Conservation (phyloP, 2,113 vertebrate species). For the Embiotoca jacksoni region DNA sequence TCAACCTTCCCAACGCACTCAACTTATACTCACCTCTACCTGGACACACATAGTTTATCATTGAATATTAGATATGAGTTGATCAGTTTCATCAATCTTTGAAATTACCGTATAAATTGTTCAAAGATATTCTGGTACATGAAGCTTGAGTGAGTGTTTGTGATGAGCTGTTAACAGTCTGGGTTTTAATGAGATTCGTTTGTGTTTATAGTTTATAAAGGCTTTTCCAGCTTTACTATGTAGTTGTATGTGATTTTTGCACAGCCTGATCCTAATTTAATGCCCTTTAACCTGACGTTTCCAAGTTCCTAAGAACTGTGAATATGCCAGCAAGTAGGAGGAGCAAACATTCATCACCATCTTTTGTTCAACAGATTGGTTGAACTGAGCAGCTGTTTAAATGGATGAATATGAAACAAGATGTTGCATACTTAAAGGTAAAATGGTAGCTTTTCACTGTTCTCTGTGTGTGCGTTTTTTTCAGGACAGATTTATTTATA, state of each 20-base stretch:
- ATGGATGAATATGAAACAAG: slow-evolving; percentile 8
- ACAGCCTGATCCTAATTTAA: background rate
- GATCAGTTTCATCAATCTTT: no score
- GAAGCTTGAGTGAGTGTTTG: no score
- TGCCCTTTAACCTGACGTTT: background rate
- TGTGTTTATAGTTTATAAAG: no score
- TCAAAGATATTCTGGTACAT: no score
- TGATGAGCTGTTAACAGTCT: no score
- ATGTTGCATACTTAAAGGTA: background rate
- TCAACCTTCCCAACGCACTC: slow-evolving; percentile 6
- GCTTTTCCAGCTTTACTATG: background rate
- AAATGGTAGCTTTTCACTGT: slow-evolving; percentile 1
- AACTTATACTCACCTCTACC: slow-evolving; percentile 35
- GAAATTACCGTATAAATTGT: no score
- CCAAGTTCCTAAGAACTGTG: background rate
- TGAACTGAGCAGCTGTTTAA: slow-evolving; percentile 2
- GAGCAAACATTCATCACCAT: background rate
- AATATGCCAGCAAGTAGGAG: background rate
- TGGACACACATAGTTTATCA: background rate
- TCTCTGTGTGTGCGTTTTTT: background rate
- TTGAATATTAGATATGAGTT: no score
- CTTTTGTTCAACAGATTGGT: slow-evolving; percentile 1
- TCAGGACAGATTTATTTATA: slow-evolving; percentile 35
- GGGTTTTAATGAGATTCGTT: no score
- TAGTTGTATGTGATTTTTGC: background rate